Evolutionary conservation across 1,140 invertebrate genomes (phyloP).

Genomic region (Temnothorax nylanderi): DNA sequence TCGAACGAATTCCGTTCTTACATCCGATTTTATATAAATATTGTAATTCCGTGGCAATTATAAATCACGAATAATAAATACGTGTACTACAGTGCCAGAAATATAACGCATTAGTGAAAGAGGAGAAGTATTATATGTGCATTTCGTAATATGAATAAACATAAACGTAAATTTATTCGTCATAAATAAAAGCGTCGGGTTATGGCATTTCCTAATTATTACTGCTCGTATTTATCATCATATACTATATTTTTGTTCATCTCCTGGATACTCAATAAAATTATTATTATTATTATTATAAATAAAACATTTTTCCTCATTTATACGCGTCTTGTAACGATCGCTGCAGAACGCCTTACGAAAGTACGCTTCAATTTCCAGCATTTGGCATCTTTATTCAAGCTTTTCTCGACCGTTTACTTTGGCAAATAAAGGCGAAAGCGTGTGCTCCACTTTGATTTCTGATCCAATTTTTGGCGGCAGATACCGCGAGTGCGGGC

Average conservation of each 20-base stretch:
- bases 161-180: neutral
- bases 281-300: neutral
- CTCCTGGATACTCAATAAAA: neutral
- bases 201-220: neutral
- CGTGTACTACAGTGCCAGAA: neutral
- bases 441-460: slow-evolving; percentile 35
- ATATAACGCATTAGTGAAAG: neutral
- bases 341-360: neutral
- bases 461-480: slow-evolving; percentile 10
- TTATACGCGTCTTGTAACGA: neutral
- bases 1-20: neutral
- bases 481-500: neutral
- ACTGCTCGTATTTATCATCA: neutral
- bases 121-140: neutral
- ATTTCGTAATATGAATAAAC: slow-evolving; percentile 6
- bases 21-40: neutral
- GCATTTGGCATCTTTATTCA: neutral
- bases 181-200: neutral
- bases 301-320: neutral
- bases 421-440: slow-evolving; percentile 12
- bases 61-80: slow-evolving; percentile 16
- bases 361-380: neutral
- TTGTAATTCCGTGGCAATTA: neutral
- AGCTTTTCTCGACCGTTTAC: neutral
- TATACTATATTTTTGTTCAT: neutral